Conservation (phyloP, 1,140 invertebrate species). For the Alviniconcha marisindica region DNA sequence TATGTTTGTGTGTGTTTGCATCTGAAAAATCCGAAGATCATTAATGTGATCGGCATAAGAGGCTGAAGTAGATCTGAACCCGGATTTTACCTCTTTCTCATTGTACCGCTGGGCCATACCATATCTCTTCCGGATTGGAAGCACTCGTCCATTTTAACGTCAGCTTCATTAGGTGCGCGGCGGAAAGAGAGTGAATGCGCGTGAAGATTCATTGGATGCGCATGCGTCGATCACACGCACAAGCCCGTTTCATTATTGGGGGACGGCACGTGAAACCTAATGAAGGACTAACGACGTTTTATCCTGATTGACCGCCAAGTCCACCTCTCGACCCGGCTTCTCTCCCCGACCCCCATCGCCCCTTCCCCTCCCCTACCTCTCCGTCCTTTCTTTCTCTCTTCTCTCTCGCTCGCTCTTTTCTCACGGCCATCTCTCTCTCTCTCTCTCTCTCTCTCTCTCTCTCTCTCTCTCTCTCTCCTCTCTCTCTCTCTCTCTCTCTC, state of each 20-base stretch:
- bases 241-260: conserved; percentile 2
- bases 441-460: no score
- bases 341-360: background rate
- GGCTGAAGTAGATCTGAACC: no score
- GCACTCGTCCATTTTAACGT: background rate
- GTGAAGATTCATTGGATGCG: background rate
- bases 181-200: conserved; percentile 1
- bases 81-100: no score
- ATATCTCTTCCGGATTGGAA: no score
- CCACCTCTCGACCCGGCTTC: background rate
- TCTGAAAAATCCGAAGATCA: no score
- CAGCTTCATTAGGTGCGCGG: conserved; percentile 1
- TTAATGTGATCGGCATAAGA: no score
- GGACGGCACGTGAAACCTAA: conserved; percentile 21
- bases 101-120: no score
- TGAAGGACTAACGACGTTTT: conserved; percentile 8
- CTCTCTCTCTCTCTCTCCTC: no score
- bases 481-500: no score
- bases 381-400: background rate
- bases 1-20: no score
- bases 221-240: conserved; percentile 7
- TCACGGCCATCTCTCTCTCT: no score
- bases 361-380: background rate
- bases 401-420: background rate
- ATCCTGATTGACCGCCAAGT: background rate